Evolutionary conservation across 2,797 vertebrate genomes (phyloP), one percentile per base, ranked within the genome.

Genomic region (Jordanella pulchra): DNA sequence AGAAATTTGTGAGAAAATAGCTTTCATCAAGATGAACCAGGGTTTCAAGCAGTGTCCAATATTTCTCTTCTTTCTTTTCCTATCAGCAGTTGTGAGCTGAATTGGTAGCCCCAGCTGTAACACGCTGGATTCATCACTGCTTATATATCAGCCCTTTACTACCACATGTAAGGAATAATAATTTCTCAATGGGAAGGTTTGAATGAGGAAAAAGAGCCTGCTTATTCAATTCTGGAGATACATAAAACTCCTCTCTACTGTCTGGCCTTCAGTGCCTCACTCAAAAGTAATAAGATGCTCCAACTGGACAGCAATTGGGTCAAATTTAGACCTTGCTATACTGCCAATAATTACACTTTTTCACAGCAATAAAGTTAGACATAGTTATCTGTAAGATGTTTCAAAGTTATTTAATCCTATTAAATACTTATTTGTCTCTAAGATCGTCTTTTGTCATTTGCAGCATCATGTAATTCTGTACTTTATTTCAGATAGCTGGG

Each of bases 141-240:
- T 89, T 85, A 82, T 91, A 89, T 90, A 90, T 92, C 91, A 89
- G 53, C 80, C 89, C 83, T 92, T 93, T 90, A 86, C 84, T 89
- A 90, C 86, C 71, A 78, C 91, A 91, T 77, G 79, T 91, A 81
- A 81, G 85, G 91, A 89, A 88, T 91, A 91, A 93, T 91, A 89
- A 92, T 91, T 89, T 91, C 86, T 83, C 81, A 25, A 69, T 87
- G 86, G 85, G 88, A 91, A 85, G 77, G 87, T 79, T 87, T 89
- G 84, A 91, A 90, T 87, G 77, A 76, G 75, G 81, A 91, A 91
- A 93, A 89, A 89, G 91, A 93, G 86, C 78, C 84, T 85, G 90
- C 90, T 92, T 91, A 86, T 89, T 92, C 78, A 72, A 83, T 80
- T 90, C 80, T 58, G 50, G 71, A 77, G 78, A 71, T 72, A 81